Percentiles rank a stretch among this genome's conserved stretches.
Evolutionary conservation across 2,888 invertebrate genomes (phyloP).

Genomic region (Calameuta idolon): DNA sequence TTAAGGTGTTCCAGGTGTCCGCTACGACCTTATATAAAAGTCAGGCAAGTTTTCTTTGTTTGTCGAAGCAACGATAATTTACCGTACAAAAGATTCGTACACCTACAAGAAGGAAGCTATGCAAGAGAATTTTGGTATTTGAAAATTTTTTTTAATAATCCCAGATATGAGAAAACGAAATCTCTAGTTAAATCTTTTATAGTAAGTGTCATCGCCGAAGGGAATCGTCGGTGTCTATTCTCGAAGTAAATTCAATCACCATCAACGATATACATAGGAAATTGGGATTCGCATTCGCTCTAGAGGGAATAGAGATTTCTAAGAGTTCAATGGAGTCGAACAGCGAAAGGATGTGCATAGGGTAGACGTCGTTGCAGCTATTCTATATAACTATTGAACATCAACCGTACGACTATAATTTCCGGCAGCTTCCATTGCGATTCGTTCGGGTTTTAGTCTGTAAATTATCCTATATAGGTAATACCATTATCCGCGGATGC

Average conservation of each 20-base stretch:
- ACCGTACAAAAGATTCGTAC: background rate
- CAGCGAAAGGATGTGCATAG: background rate
- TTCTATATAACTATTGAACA: background rate
- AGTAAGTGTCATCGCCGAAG: background rate
- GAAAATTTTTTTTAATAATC: background rate
- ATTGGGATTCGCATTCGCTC: background rate
- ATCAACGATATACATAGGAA: background rate
- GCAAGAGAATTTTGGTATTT: background rate
- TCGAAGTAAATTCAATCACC: background rate
- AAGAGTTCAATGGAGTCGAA: background rate
- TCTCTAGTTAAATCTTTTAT: background rate
- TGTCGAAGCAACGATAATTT: background rate
- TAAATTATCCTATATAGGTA: constrained; percentile 36
- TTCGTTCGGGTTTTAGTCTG: constrained; percentile 33
- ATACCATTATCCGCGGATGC: constrained; percentile 35
- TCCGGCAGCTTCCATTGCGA: constrained; percentile 22
- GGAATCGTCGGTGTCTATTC: background rate
- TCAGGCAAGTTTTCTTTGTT: constrained; percentile 36
- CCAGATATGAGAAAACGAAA: background rate
- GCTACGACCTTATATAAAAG: constrained; percentile 39
- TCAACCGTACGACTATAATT: background rate
- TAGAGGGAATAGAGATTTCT: background rate
- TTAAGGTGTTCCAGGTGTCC: constrained; percentile 51
- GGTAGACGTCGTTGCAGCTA: background rate
- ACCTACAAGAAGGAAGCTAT: background rate